phyloP scores from a whole-genome alignment of 2,888 invertebrate species.

The Ormyrus labotus region DNA sequence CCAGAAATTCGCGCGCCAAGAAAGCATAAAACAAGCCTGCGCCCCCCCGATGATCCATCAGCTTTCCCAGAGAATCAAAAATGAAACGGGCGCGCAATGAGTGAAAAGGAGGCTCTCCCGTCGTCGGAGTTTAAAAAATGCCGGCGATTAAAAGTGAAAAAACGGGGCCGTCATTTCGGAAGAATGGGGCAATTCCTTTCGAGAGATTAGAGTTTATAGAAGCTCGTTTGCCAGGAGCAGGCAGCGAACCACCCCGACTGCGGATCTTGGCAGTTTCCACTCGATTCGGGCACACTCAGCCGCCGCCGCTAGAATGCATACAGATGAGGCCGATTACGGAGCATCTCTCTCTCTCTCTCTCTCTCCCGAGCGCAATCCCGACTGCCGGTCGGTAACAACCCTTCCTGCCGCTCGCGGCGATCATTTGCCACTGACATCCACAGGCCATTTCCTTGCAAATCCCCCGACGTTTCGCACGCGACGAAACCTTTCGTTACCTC shows the following conservation, averaged over 20 bases:
- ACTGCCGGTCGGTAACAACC: conserved; percentile 51
- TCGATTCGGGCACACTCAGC: conserved; percentile 54
- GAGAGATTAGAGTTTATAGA: conserved; percentile 51
- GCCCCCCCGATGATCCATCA: no score
- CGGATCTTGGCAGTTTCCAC: conserved; percentile 56
- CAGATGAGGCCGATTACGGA: conserved; percentile 63
- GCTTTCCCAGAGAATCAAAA: no score
- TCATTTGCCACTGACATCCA: conserved; percentile 63
- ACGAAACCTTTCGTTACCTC: conserved; percentile 41
- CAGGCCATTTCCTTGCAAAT: conserved; percentile 60
- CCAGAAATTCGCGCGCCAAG: no score
- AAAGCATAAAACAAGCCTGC: no score
- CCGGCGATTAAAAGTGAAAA: conserved; percentile 40
- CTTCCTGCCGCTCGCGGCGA: conserved; percentile 56
- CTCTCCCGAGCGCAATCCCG: conserved; percentile 52
- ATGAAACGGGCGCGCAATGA: no score
- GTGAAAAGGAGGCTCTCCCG: no score
- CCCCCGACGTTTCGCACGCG: conserved; percentile 50
- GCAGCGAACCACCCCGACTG: neutral
- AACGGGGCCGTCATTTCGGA: conserved; percentile 14
- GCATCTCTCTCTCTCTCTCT: conserved; percentile 30
- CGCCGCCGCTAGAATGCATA: conserved; percentile 60
- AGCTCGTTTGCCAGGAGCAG: conserved; percentile 34
- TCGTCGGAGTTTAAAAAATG: neutral
- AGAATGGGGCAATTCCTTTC: conserved; percentile 39